Evolutionary conservation across 1,140 invertebrate species (phyloP).

Genomic region (Bradynema listronoti): DNA sequence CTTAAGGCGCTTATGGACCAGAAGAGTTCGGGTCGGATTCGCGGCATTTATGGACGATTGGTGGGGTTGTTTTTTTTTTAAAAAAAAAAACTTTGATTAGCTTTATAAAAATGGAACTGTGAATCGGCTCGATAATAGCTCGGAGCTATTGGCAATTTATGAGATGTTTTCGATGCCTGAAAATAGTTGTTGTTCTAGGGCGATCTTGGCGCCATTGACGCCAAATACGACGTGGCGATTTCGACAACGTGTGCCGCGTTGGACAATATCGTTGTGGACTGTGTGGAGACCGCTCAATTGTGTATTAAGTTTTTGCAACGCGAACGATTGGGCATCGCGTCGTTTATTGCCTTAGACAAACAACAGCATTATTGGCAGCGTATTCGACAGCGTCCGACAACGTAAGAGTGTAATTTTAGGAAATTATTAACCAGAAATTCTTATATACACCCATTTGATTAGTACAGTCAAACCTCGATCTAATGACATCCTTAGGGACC

Average conservation of each 20-base stretch:
- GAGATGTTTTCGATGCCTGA: neutral
- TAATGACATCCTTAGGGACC: no score
- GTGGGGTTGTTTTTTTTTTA: constrained; percentile 62
- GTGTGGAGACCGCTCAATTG: constrained; percentile 72
- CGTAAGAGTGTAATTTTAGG: no score
- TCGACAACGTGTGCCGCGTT: constrained; percentile 79
- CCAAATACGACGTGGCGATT: constrained; percentile 87
- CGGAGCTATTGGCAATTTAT: no score
- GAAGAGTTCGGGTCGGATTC: constrained; percentile 71
- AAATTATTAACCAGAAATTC: no score
- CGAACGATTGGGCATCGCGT: constrained; percentile 65
- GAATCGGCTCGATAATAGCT: no score
- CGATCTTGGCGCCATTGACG: constrained; percentile 87
- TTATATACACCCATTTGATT: no score
- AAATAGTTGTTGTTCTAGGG: constrained; percentile 64
- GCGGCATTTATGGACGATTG: constrained; percentile 78
- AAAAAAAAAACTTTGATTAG: no score
- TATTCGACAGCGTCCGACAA: constrained; percentile 44
- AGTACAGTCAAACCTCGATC: no score
- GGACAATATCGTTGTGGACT: constrained; percentile 87
- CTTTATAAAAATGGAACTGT: no score
- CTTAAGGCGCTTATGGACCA: constrained; percentile 75
- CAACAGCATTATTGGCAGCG: constrained; percentile 57
- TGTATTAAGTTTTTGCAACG: constrained; percentile 77
- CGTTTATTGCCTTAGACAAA: constrained; percentile 65